Evolutionary conservation across 2,797 vertebrate species (phyloP).

Genomic region (Miichthys miiuy): DNA sequence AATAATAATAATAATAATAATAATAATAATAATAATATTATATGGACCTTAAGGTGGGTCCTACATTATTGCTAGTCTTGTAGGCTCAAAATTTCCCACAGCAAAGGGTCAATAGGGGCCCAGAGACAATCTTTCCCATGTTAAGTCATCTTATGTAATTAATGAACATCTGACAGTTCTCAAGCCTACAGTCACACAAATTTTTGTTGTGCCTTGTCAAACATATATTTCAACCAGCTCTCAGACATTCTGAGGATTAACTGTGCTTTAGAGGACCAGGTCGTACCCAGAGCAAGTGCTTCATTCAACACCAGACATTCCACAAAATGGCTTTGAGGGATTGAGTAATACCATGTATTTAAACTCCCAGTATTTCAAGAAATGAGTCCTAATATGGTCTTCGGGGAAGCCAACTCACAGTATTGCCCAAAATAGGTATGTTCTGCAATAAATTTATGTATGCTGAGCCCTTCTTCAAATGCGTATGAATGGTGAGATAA

Average conservation of each 20-base stretch:
- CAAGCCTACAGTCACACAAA: slow-evolving; percentile 4
- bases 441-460: slow-evolving; percentile 26
- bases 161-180: slow-evolving; percentile 4
- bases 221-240: slow-evolving; percentile 28
- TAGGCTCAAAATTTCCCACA: not conserved
- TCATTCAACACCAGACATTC: slow-evolving; percentile 59
- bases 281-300: slow-evolving; percentile 41
- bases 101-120: not conserved
- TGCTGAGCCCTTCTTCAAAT: slow-evolving; percentile 10
- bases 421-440: slow-evolving; percentile 56
- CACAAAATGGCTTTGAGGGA: slow-evolving; percentile 58
- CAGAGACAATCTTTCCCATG: not conserved
- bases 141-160: not conserved
- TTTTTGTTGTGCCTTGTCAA: slow-evolving; percentile 10
- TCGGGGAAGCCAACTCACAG: slow-evolving; percentile 13
- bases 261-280: slow-evolving; percentile 35
- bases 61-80: not conserved
- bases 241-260: slow-evolving; percentile 58
- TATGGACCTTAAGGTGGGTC: not conserved
- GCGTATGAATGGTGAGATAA: not conserved
- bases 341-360: slow-evolving; percentile 60
- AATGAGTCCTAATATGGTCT: slow-evolving; percentile 66
- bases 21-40: not conserved
- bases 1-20: no score
- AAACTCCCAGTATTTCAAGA: slow-evolving; percentile 36